Base-by-base conservation (phyloP, 2,113 vertebrate genomes). In the Scophthalmus maximus region DNA sequence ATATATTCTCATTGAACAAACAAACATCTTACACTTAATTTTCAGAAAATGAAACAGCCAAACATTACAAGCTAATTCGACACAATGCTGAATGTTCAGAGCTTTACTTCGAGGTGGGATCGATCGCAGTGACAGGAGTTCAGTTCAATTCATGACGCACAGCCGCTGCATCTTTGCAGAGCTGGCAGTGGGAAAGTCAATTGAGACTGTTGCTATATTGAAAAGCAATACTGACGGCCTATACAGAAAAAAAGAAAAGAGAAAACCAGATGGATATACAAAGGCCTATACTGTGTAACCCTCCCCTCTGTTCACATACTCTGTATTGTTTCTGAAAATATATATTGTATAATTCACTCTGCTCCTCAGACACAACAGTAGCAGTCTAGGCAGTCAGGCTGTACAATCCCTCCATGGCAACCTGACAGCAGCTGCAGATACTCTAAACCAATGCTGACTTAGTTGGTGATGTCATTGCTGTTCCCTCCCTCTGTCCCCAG, bases 291-390 rank as follows among this genome's bases (percentile, higher is more conserved):
- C 78, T 86, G 87, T 84, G 68, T 77, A 82, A 85, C 85, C 78
- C 78, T 89, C 86, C 76, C 52, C 74, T 90, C 74, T 75, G 67
- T 81, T 89, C 85, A 78, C 67, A 75, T 79, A 85, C 53, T 87
- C 78, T 86, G 85, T 73, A 73, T 86, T 83, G 79, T 82, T 89
- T 88, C 77, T 76, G 87, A 91, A 93, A 91, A 93, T 90, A 92
- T 90, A 91, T 82, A 83, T 74, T 73, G 75, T 91, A 71, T 87
- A 83, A 75, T 77, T 85, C 78, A 40, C 63, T 71, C 66, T 69
- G 25, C 68, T 60, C 64, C 77, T 63, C 53, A 29, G 32, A 81
- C 64, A 74, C 68, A 61, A 57, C 74, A 76, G 57, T 38, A 57
- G 64, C 73, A 79, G 78, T 73, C 59, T 75, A 64, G 23, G 64